phyloP scores from a whole-genome alignment of 2,797 vertebrate species.

The Enteromius viviparus region DNA sequence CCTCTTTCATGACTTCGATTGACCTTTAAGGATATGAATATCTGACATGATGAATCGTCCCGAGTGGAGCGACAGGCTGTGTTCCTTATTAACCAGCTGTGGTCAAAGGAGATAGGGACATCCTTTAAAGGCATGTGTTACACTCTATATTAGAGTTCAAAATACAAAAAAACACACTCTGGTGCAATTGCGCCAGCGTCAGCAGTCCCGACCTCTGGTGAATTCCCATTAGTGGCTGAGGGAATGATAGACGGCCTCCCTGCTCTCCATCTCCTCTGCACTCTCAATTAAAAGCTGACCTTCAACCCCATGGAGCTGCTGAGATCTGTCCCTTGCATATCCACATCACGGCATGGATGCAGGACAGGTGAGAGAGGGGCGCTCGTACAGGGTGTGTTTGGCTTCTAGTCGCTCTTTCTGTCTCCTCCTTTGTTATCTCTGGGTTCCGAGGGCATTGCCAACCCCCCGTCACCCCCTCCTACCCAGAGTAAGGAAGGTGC shows the following conservation, averaged over 20 bases:
- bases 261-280: slow-evolving; percentile 62
- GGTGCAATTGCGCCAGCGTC: slow-evolving; percentile 65
- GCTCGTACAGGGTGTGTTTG: not conserved
- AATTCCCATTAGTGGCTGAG: slow-evolving; percentile 70
- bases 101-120: slow-evolving; percentile 62
- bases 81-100: slow-evolving; percentile 64
- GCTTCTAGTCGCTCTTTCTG: not conserved
- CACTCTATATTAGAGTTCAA: slow-evolving; percentile 65
- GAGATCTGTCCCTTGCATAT: slow-evolving; percentile 55
- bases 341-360: not conserved
- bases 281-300: slow-evolving; percentile 79
- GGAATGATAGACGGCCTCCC: slow-evolving; percentile 67
- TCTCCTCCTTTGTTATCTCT: slow-evolving; percentile 30
- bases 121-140: slow-evolving; percentile 58
- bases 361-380: slow-evolving; percentile 6
- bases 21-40: slow-evolving; percentile 78
- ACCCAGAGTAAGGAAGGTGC: slow-evolving; percentile 40
- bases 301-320: slow-evolving; percentile 62
- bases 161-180: slow-evolving; percentile 61
- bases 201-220: slow-evolving; percentile 63
- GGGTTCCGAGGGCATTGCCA: slow-evolving; percentile 12
- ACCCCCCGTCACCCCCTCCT: slow-evolving; percentile 20
- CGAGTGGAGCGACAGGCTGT: slow-evolving; percentile 50
- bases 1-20: slow-evolving; percentile 71
- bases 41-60: slow-evolving; percentile 72